A percentile compares a stretch with the other conserved stretches of the same genome.
phyloP scores from a whole-genome alignment of 2,113 vertebrate genomes.

The Microtus ochrogaster region DNA sequence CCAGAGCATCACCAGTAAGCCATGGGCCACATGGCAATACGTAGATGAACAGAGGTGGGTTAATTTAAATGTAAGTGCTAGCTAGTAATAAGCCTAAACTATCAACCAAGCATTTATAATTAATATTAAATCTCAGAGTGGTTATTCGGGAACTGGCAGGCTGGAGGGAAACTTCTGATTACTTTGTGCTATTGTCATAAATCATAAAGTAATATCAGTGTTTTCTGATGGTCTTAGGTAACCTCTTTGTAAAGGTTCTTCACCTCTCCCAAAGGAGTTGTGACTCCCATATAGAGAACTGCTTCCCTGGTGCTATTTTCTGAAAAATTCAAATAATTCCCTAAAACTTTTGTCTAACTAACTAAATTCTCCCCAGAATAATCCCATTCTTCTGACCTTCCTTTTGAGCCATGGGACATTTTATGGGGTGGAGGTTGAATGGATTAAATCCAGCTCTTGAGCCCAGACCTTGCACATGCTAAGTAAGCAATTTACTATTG shows the following conservation, averaged over 20 bases:
- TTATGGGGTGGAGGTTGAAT: not conserved
- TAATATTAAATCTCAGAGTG: too few species aligned
- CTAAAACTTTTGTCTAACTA: not conserved
- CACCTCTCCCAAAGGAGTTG: not conserved
- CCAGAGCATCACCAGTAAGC: too few species aligned
- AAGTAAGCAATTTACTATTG: not conserved
- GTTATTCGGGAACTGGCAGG: too few species aligned
- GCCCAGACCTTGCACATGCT: not conserved
- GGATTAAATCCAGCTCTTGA: not conserved
- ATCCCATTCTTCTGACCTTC: not conserved
- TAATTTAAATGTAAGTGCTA: too few species aligned
- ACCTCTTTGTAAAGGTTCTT: not conserved
- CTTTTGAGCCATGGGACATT: not conserved
- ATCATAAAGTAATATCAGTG: not conserved
- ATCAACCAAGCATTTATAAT: too few species aligned
- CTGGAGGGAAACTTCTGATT: too few species aligned
- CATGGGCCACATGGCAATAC: too few species aligned
- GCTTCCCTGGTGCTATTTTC: not conserved
- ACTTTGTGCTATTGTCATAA: not conserved
- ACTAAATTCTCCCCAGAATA: constrained; percentile 3
- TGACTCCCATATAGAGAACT: not conserved
- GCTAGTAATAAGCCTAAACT: too few species aligned
- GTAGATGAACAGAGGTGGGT: too few species aligned
- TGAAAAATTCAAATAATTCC: not conserved
- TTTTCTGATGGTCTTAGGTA: not conserved